These are phyloP conservation scores for Caenorhabditis zanzibari DNA, from an alignment of 2,888 invertebrate species.

Conservation along the genomic window DNA sequence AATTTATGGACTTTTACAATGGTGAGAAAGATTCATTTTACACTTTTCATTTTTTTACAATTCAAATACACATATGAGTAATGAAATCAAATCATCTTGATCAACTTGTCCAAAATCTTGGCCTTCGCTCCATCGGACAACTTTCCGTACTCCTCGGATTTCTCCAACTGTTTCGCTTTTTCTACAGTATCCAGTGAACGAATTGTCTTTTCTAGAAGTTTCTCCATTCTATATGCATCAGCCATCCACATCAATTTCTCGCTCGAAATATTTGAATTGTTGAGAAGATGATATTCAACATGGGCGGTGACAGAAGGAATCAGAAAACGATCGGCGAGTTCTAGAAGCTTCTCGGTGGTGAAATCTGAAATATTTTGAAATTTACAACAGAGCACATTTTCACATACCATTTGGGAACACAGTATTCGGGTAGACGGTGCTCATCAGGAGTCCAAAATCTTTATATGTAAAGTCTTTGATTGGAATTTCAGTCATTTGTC, in stretches of 20 bases:
- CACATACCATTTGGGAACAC: constrained; percentile 15
- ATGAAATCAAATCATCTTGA: too few relatives aligned
- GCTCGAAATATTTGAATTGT: neutral
- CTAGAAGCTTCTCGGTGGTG: neutral
- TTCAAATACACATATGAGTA: too few relatives aligned
- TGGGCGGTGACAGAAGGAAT: too few relatives aligned
- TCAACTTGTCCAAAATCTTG: neutral
- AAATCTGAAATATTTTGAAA: neutral
- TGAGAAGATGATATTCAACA: constrained; percentile 1
- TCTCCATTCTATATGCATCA: neutral
- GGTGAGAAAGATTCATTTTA: too few relatives aligned
- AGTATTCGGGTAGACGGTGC: constrained; percentile 2
- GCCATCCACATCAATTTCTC: constrained; percentile 13
- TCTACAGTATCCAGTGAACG: neutral
- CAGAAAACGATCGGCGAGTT: neutral
- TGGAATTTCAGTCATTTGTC: constrained; percentile 3
- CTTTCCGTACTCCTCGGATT: neutral
- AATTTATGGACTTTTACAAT: too few relatives aligned
- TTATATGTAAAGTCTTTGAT: constrained; percentile 6
- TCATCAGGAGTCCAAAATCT: neutral
- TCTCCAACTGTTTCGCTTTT: neutral
- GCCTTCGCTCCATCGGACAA: neutral
- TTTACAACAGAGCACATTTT: neutral
- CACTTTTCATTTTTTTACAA: too few relatives aligned
- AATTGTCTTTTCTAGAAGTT: neutral